These are phyloP conservation scores for Disparrhopalites patrizii DNA, from an alignment of 2,888 invertebrate species.

Conservation along the genomic window DNA sequence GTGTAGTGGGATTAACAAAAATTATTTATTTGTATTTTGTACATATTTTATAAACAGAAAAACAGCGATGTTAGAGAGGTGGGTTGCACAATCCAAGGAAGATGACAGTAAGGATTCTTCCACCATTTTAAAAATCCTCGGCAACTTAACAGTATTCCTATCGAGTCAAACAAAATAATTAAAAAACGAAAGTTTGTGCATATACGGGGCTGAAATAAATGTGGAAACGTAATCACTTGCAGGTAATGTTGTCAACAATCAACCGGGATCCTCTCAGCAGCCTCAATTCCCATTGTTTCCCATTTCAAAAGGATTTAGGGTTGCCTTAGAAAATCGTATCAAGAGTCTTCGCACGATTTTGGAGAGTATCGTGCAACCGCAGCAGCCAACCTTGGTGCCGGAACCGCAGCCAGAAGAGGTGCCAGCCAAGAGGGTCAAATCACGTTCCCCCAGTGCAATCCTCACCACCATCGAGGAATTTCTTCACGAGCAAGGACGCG, in stretches of 20 bases:
- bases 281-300: conserved; percentile 29
- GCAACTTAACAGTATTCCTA: no score
- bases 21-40: no score
- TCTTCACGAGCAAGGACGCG: conserved; percentile 4
- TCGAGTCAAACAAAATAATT: no score
- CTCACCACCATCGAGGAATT: conserved; percentile 4
- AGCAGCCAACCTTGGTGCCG: background rate
- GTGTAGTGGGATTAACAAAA: no score
- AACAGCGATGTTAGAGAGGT: background rate
- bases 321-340: conserved; percentile 27
- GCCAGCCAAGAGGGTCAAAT: background rate
- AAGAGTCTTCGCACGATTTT: conserved; percentile 31
- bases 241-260: no score
- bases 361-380: background rate
- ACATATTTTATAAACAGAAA: background rate
- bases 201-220: no score
- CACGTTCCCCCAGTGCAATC: background rate
- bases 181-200: no score
- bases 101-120: background rate
- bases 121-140: no score
- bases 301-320: conserved; percentile 32
- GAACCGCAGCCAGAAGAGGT: background rate
- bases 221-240: no score
- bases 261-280: background rate
- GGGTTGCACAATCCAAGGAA: background rate